Base-by-base conservation (phyloP, 2,797 vertebrate genomes). In the Chlorospingus flavigularis region DNA sequence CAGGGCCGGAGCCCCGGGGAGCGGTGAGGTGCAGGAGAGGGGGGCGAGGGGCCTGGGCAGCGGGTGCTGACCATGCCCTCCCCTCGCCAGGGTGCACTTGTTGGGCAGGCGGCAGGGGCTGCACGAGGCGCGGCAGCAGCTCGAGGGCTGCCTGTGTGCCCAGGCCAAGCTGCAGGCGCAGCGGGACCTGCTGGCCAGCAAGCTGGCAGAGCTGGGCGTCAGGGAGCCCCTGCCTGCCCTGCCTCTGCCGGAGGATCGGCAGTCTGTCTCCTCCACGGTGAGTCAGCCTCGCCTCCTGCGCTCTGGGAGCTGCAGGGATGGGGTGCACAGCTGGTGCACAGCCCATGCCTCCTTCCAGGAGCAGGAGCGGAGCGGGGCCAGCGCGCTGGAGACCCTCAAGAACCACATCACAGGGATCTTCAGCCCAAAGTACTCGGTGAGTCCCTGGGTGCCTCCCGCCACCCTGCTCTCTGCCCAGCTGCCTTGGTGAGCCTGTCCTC, bases 41-140 rank as follows among this genome's bases (percentile, higher is more conserved):
- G 31, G 70, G 61, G 28, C 0, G 0, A 35, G 45, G 67, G 88
- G 47, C 37, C 0, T 1, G 43, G 30, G 31, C 1, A 7, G 71
- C 5, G 0, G 55, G 43, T 30, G 12, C 65, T 95, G 70, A 96
- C 45, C 0, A 0, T 76, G n/a, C 40, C 6, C 2, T 79, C 39
- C 43, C 6, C 1, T 57, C 74, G 25, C 4, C 96, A 99, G 99
- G 94, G 98, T 99, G 65, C 98, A 98, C 95, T 98, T 98, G 96
- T 98, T 99, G 97, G 98, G 98, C 74, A 99, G 98, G 97, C 98
- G 97, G 73, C 99, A 99, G 73, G 98, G 97, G 2, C 97, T 99
- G 95, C 99, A 99, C 50, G 98, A 99, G 94, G 98, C 96, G 0
- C 97, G 98, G 57, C 98, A 99, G 97, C 98, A 98, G 62, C 98